Evolutionary conservation across 2,888 invertebrate genomes (phyloP).

Genomic region (Stenichneumon culpator): DNA sequence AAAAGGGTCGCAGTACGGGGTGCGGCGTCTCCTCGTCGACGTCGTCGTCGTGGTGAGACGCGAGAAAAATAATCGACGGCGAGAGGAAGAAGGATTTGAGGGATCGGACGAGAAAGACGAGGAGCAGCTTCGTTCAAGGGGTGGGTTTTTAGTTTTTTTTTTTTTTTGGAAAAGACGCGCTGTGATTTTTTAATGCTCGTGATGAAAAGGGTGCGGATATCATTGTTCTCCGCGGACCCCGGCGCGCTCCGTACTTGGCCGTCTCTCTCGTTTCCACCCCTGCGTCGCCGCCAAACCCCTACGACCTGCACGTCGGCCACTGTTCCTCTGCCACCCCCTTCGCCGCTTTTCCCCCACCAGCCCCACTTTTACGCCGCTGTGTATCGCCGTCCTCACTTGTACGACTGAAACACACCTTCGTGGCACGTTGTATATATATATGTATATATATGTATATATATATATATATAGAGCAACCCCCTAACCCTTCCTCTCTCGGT

Average conservation of each 20-base stretch:
- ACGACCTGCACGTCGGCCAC: conserved; percentile 67
- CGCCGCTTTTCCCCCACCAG: conserved; percentile 19
- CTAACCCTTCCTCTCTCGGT: conserved; percentile 49
- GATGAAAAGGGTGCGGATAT: conserved; percentile 1
- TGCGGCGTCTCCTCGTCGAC: conserved; percentile 47
- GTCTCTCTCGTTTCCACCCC: conserved; percentile 25
- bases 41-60: conserved; percentile 26
- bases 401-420: conserved; percentile 23
- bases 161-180: neutral
- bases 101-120: neutral
- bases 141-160: conserved; percentile 20
- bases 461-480: conserved; percentile 38
- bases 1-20: conserved; percentile 74
- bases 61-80: neutral
- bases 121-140: neutral
- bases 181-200: conserved; percentile 7
- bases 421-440: conserved; percentile 19
- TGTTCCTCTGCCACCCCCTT: conserved; percentile 48
- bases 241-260: neutral
- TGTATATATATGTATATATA: conserved; percentile 21
- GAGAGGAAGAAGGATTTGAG: neutral
- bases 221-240: neutral
- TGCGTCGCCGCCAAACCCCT: conserved; percentile 58
- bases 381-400: neutral
- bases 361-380: conserved; percentile 45